These are phyloP conservation scores for Nettapus auritus DNA, from an alignment of 2,113 vertebrate species.

Conservation along the genomic window DNA sequence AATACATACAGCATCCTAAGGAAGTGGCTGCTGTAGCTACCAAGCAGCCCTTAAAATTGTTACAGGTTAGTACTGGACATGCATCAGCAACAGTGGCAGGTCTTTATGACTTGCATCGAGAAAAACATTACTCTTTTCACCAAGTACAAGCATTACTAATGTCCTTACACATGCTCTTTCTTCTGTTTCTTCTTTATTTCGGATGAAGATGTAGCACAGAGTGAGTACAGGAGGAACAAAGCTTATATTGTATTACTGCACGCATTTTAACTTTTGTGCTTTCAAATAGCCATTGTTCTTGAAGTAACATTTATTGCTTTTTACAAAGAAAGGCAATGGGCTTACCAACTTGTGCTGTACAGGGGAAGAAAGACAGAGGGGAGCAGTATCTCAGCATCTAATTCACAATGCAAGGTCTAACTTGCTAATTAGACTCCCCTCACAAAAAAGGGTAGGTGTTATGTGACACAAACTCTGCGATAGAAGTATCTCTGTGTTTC, in stretches of 20 bases:
- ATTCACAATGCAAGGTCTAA: background rate
- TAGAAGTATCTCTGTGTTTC: background rate
- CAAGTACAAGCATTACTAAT: background rate
- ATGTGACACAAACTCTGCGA: background rate
- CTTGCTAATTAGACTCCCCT: background rate
- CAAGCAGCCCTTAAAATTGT: background rate
- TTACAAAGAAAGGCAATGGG: background rate
- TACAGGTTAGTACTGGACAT: background rate
- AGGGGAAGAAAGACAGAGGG: background rate
- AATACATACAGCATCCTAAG: background rate
- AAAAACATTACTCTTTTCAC: background rate
- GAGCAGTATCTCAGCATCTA: background rate
- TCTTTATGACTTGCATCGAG: background rate
- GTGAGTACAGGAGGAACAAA: background rate
- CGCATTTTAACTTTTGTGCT: background rate
- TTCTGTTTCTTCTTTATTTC: background rate
- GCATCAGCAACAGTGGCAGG: background rate
- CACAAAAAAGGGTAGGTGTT: too few species aligned
- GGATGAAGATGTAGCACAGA: background rate
- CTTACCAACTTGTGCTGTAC: accelerated
- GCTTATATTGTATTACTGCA: background rate
- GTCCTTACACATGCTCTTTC: background rate
- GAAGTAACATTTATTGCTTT: background rate
- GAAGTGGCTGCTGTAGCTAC: background rate
- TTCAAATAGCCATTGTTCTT: background rate